A percentile compares a stretch with the other conserved stretches of the same genome.
Conservation (phyloP, 1,140 invertebrate genomes). For the Pachypsylla venusta region DNA sequence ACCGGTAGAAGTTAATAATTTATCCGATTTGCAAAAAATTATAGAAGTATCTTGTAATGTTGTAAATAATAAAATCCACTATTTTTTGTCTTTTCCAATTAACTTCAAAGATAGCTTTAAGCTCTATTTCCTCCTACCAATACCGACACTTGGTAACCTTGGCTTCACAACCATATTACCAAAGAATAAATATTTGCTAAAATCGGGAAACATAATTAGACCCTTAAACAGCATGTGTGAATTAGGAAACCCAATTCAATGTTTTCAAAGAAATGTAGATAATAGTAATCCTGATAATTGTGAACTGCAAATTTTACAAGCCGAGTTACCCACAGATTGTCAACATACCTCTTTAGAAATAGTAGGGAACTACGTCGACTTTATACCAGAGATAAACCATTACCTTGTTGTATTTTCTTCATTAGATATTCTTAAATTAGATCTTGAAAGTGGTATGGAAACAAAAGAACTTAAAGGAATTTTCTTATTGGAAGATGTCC, state of each 20-base stretch:
- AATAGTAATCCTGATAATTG: neutral
- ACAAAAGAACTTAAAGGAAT: neutral
- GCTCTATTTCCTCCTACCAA: neutral
- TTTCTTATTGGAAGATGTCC: neutral
- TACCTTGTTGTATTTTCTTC: neutral
- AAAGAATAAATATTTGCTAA: neutral
- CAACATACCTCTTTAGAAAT: neutral
- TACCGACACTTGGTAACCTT: neutral
- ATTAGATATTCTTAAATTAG: neutral
- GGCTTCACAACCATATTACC: neutral
- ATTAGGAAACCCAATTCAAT: neutral
- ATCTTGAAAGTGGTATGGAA: neutral
- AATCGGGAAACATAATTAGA: constrained; percentile 1
- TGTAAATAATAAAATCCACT: neutral
- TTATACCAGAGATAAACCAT: neutral
- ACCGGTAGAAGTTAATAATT: neutral
- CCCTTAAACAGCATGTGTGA: neutral
- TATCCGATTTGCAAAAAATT: neutral
- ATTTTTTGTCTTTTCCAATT: neutral
- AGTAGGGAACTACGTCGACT: neutral
- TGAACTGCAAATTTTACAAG: neutral
- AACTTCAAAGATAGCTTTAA: neutral
- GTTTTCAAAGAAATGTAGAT: neutral
- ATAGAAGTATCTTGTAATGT: constrained; percentile 3
- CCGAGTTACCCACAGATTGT: neutral